Percentiles rank a stretch among this genome's conserved stretches.
phyloP scores from a whole-genome alignment of 2,888 invertebrate genomes.

The Dynastes grantii region DNA sequence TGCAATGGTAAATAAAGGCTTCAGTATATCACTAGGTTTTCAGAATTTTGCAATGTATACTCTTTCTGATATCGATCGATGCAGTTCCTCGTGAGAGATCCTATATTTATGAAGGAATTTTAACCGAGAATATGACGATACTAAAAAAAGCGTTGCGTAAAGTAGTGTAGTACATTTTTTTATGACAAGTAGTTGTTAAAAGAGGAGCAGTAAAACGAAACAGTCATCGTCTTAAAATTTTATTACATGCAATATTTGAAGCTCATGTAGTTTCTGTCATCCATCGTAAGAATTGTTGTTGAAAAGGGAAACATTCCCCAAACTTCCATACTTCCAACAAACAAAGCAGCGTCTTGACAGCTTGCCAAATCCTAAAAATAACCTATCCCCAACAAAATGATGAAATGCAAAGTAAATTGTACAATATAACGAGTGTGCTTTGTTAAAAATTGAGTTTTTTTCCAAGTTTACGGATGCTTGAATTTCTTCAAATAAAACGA shows the following conservation, averaged over 20 bases:
- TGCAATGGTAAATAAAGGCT: no score
- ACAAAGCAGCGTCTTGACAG: not conserved
- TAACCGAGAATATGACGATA: not conserved
- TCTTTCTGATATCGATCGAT: no score
- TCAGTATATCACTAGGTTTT: no score
- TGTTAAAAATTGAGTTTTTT: no score
- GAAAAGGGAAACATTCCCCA: not conserved
- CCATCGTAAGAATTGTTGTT: not conserved
- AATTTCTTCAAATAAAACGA: no score
- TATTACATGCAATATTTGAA: not conserved
- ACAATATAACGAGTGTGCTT: no score
- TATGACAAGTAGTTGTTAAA: not conserved
- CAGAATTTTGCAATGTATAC: no score
- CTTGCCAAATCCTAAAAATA: constrained; percentile 1
- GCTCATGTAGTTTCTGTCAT: not conserved
- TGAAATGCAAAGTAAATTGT: not conserved
- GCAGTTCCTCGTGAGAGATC: no score
- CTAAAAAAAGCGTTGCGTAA: not conserved
- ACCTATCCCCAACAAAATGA: not conserved
- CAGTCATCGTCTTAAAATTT: not conserved
- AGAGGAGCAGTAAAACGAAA: not conserved
- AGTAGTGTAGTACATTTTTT: not conserved
- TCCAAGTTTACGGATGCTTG: no score
- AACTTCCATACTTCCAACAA: not conserved
- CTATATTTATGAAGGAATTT: not conserved